Conservation (phyloP, 2,797 vertebrate species). For the Nothura maculosa region DNA sequence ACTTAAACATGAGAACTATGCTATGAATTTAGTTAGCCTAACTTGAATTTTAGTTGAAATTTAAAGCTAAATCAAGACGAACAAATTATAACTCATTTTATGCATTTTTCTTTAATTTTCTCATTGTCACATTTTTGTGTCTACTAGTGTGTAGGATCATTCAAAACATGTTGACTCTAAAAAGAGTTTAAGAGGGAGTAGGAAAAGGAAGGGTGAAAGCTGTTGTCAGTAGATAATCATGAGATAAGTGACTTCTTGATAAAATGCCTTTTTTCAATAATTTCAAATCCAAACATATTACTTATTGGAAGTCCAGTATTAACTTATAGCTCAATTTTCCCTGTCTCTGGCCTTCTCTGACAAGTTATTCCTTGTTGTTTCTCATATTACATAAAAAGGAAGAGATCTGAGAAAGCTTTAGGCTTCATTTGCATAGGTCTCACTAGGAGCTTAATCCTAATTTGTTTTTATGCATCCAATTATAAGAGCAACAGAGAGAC, state of each 20-base stretch:
- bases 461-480: slow-evolving; percentile 24
- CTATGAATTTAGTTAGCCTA: background rate
- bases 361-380: background rate
- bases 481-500: slow-evolving; percentile 12
- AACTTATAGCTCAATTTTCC: background rate
- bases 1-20: background rate
- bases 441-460: background rate
- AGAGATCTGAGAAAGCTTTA: background rate
- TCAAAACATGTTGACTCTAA: background rate
- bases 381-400: background rate
- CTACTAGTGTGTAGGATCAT: background rate
- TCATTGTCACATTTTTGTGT: background rate
- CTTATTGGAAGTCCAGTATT: background rate
- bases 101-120: background rate
- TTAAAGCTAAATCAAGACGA: background rate
- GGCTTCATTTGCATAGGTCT: background rate
- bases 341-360: background rate
- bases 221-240: background rate
- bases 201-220: background rate
- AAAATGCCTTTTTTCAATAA: background rate
- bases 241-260: background rate
- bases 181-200: background rate
- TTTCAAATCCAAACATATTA: background rate
- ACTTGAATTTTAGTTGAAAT: background rate
- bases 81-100: background rate